Conservation (phyloP, 1,140 invertebrate genomes). For the Cataglyphis hispanica region DNA sequence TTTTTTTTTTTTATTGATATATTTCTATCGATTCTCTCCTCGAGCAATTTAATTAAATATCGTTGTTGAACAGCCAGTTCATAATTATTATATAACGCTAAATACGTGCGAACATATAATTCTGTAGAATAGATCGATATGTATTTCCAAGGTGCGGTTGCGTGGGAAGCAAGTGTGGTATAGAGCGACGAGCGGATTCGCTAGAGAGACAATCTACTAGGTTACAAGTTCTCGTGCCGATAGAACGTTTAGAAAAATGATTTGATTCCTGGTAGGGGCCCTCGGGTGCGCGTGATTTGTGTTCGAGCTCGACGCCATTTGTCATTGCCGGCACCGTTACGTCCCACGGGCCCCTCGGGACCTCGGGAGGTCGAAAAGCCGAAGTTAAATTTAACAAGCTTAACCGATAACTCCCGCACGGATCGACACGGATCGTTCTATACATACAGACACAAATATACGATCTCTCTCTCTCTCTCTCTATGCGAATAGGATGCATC, state of each 20-base stretch:
- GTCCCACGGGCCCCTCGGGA: slow-evolving; percentile 67
- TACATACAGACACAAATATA: neutral
- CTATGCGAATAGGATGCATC: slow-evolving; percentile 7
- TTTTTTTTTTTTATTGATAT: neutral
- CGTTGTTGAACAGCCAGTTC: neutral
- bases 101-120: slow-evolving; percentile 16
- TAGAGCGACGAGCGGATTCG: slow-evolving; percentile 23
- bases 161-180: slow-evolving; percentile 49
- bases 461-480: slow-evolving; percentile 40
- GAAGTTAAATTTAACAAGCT: slow-evolving; percentile 77
- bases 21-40: slow-evolving; percentile 17
- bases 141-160: slow-evolving; percentile 48
- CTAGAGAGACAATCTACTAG: slow-evolving; percentile 55
- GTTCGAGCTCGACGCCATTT: slow-evolving; percentile 71
- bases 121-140: slow-evolving; percentile 41
- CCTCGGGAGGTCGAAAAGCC: slow-evolving; percentile 70
- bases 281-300: slow-evolving; percentile 73
- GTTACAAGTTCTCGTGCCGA: slow-evolving; percentile 62
- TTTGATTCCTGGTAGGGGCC: slow-evolving; percentile 69
- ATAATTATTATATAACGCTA: slow-evolving; percentile 46
- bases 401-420: slow-evolving; percentile 73
- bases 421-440: slow-evolving; percentile 55
- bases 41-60: slow-evolving; percentile 19
- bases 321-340: slow-evolving; percentile 75
- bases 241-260: slow-evolving; percentile 71